Evolutionary conservation across 2,113 vertebrate species (phyloP), one percentile per base, ranked within the genome.

Genomic region (Paradoxurus hermaphroditus): DNA sequence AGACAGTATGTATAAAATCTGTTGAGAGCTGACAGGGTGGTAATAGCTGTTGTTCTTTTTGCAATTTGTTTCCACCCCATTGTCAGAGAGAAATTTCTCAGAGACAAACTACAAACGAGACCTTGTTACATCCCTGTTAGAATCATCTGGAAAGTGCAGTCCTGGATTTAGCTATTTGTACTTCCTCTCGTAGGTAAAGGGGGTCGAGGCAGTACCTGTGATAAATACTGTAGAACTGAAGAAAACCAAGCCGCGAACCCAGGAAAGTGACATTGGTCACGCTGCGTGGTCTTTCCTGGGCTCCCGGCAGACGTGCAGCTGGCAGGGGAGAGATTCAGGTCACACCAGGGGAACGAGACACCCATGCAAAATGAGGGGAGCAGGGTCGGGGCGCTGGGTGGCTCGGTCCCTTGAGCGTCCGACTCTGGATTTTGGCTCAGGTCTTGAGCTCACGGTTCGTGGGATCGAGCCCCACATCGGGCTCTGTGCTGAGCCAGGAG

Each of bases 81-180:
- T n/a, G 16, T 7, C 63, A 77, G 36, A 65, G 19, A 51, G 31
- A 79, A 88, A 44, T 83, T 90, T 90, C 67, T 70, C 39, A 92
- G 78, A 77, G 75, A 62, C 8, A 78, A 83, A 82, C 77, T 86
- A 41, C 15, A 2, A 82, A 89, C 12, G 51, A n/a, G 11, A 51
- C 39, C 15, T 86, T 51, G 41, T 89, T 46, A 44, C 1, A 5
- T 3, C 11, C 29, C n/a, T 51, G 2, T 31, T 39, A 62, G 86
- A 91, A n/a, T 72, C 73, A 77, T 19, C 49, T 18, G 14, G 44
- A 39, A 82, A 15, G 10, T 29, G 11, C 51, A 27, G 51, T 5
- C 19, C 15, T 18, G 29, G 5, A 46, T 53, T 51, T 73, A 31
- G 7, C 46, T 73, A 62, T 49, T 65, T 53, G 15, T 6, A 27